phyloP scores from a whole-genome alignment of 2,797 vertebrate genomes.

The Gadopsis bispinosus region DNA sequence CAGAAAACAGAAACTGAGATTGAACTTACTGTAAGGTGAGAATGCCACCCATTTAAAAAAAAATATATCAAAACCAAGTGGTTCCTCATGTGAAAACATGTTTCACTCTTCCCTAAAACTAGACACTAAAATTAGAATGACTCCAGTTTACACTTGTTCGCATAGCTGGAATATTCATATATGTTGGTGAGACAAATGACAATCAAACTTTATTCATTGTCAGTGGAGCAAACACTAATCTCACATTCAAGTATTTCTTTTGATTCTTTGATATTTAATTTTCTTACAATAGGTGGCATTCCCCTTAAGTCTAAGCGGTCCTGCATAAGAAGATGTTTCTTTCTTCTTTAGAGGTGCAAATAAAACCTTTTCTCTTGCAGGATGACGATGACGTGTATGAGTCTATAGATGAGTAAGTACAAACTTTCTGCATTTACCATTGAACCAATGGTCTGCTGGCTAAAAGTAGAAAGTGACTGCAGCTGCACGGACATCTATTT shows the following conservation, averaged over 20 bases:
- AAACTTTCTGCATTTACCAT: not conserved
- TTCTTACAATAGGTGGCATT: not conserved
- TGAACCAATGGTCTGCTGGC: rapidly evolving
- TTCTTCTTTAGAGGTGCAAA: constrained; percentile 7
- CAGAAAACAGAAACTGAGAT: constrained; percentile 14
- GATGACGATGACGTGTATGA: constrained; percentile 82
- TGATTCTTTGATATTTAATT: not conserved
- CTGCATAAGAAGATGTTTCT: not conserved
- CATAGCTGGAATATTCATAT: not conserved
- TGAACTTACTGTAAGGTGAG: not conserved
- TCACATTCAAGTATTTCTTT: not conserved
- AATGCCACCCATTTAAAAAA: not conserved
- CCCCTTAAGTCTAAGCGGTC: not conserved
- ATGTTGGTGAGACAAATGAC: not conserved
- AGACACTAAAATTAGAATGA: not conserved
- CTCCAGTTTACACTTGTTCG: not conserved
- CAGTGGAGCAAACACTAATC: not conserved
- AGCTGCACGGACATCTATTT: constrained; percentile 7
- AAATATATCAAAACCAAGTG: not conserved
- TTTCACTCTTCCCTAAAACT: not conserved
- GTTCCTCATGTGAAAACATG: not conserved
- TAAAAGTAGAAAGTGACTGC: constrained; percentile 9
- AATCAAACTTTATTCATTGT: not conserved
- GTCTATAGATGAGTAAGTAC: constrained; percentile 83
- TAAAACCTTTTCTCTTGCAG: constrained; percentile 67